Conservation (phyloP, 2,888 invertebrate genomes). For the Branchellion lobata region DNA sequence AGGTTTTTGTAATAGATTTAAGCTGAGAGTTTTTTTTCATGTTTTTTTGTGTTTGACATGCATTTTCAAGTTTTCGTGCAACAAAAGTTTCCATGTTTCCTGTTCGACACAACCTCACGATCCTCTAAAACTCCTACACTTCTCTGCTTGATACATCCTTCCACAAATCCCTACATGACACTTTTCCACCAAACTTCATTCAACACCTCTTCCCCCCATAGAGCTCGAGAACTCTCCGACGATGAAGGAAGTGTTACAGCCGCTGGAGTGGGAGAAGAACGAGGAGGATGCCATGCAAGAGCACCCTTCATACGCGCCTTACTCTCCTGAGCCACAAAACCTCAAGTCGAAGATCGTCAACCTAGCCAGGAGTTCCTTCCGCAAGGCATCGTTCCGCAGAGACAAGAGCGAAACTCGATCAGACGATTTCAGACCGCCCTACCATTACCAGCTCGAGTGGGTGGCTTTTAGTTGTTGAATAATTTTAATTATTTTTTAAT, state of each 20-base stretch:
- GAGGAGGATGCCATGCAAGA: neutral
- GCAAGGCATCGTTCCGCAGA: conserved; percentile 20
- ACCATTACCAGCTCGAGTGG: neutral
- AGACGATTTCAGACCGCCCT: neutral
- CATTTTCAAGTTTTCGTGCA: no score
- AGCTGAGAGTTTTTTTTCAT: no score
- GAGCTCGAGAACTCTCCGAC: conserved; percentile 25
- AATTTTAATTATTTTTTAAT: neutral
- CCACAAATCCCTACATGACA: no score
- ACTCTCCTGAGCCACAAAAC: neutral
- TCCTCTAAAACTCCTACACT: no score
- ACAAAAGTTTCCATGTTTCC: no score
- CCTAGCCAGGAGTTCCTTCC: conserved; percentile 31
- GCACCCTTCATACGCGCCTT: neutral
- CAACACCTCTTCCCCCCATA: no score
- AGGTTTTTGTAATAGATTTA: no score
- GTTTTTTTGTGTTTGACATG: no score
- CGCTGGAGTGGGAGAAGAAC: neutral
- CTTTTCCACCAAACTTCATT: no score
- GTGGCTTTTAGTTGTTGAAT: neutral
- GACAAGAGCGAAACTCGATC: neutral
- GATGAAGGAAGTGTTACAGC: conserved; percentile 27
- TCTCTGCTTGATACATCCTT: no score
- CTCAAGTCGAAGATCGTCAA: conserved; percentile 28
- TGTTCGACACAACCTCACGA: no score